Base-by-base conservation (phyloP, 1,140 invertebrate genomes). In the Hypothenemus hampei region DNA sequence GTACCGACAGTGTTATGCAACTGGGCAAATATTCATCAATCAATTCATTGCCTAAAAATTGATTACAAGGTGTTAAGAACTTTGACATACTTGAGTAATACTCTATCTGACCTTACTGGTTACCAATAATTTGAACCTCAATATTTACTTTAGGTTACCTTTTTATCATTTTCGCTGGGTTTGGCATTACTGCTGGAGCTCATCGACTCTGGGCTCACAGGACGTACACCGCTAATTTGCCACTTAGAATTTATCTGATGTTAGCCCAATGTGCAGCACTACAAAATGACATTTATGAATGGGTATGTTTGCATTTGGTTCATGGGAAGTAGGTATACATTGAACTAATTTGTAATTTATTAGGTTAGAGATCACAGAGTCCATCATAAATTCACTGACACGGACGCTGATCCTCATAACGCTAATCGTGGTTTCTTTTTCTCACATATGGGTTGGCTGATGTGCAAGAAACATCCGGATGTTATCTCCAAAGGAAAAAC, bases 331-430 rank as follows among this genome's bases (percentile, higher is more conserved):
- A 15, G 11, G 35, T 37, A 8, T 29, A 29, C 6, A 15, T 37
- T 37, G 35, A 37, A 37, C n/a, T 3, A 10, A 37, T 37, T 7
- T 37, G 7, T 7, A 37, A 31, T 31, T 2, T 48, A 36, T 2
- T 86, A 84, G 85, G 83, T 83, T 0, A 53, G 84, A 37, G 91
- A 95, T 70, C 93, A 96, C 68, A 77, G 93, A 56, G 87, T 91
- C 0, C 91, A 95, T 69, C 91, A 94, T 66, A 94, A 94, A 71
- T 94, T 85, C 70, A 87, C 88, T 0, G 92, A 95, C 66, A 93
- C 91, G 0, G 84, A 93, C 66, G 91, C 91, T 0, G 92, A 95
- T 72, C 91, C 91, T 0, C 90, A 94, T 67, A 93, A 93, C 60
- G 84, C 88, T 0, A 78, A 80, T 37, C 72, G 90, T 59, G 90